phyloP scores from a whole-genome alignment of 2,113 vertebrate genomes.

The Tiliqua scincoides region DNA sequence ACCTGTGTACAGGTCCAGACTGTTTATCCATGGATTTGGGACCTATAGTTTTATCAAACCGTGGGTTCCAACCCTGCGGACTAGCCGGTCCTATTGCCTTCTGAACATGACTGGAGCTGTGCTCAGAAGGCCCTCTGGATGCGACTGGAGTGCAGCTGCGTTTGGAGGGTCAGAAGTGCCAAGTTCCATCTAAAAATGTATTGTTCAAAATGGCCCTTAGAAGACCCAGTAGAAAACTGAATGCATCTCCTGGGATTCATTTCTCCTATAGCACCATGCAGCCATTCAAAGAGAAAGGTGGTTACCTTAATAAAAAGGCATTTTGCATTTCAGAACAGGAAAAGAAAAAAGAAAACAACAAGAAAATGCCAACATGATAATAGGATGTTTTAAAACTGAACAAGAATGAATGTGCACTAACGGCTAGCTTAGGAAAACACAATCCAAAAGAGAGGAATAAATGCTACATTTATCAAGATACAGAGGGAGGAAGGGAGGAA shows the following conservation, averaged over 20 bases:
- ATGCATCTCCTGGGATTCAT: not conserved
- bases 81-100: too few relatives aligned
- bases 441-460: not conserved
- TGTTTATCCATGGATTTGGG: too few relatives aligned
- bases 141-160: too few relatives aligned
- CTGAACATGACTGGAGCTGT: too few relatives aligned
- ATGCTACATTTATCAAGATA: not conserved
- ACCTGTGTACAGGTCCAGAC: too few relatives aligned
- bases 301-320: not conserved
- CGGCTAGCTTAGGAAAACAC: not conserved
- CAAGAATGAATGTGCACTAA: not conserved
- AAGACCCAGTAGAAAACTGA: not conserved
- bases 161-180: too few relatives aligned
- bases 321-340: not conserved
- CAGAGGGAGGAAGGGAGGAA: not conserved
- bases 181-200: not conserved
- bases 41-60: too few relatives aligned
- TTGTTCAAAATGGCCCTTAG: not conserved
- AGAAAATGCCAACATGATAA: not conserved
- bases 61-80: too few relatives aligned
- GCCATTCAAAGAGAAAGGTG: not conserved
- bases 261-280: fast-evolving
- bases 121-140: too few relatives aligned
- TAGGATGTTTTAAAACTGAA: not conserved
- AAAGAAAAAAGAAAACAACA: not conserved